These are phyloP conservation scores for Hippocampus kuda DNA, from an alignment of 2,797 vertebrate species.

Conservation along the genomic window DNA sequence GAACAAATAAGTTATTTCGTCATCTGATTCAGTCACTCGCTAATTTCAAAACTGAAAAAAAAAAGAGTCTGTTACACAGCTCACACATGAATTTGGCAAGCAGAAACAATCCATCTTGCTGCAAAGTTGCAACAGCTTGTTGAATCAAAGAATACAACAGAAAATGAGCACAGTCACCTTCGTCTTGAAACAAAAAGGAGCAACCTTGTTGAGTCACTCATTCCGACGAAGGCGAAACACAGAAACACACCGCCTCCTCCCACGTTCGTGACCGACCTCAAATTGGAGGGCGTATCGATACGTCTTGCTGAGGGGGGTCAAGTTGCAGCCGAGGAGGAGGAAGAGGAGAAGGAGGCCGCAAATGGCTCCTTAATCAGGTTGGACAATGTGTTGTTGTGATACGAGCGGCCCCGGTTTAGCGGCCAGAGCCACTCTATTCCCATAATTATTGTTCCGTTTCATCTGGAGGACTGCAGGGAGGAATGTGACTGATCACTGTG, in stretches of 20 bases:
- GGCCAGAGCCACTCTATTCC: conserved; percentile 60
- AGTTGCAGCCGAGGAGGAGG: conserved; percentile 62
- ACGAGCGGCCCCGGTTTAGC: conserved; percentile 62
- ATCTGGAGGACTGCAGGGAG: conserved; percentile 52
- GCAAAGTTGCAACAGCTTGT: neutral
- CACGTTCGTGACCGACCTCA: conserved; percentile 52
- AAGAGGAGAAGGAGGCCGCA: conserved; percentile 46
- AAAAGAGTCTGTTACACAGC: neutral
- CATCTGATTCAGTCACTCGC: neutral
- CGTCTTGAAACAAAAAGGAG: conserved; percentile 34
- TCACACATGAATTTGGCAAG: neutral
- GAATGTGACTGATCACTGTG: conserved; percentile 49
- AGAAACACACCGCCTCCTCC: conserved; percentile 55
- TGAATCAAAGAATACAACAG: conserved; percentile 7
- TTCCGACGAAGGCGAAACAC: conserved; percentile 49
- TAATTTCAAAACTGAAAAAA: neutral
- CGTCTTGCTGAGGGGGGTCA: conserved; percentile 58
- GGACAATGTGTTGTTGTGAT: conserved; percentile 71
- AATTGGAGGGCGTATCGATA: conserved; percentile 63
- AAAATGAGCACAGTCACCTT: conserved; percentile 25
- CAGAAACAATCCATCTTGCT: neutral
- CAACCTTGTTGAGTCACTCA: conserved; percentile 45
- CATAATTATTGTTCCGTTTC: conserved; percentile 67
- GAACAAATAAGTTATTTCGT: neutral
- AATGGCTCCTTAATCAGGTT: conserved; percentile 73